Percentiles rank a stretch among this genome's conserved stretches.
Conservation (phyloP, 53 echinoderm and acorn worm genomes). For the Temnopleurus reevesii region DNA sequence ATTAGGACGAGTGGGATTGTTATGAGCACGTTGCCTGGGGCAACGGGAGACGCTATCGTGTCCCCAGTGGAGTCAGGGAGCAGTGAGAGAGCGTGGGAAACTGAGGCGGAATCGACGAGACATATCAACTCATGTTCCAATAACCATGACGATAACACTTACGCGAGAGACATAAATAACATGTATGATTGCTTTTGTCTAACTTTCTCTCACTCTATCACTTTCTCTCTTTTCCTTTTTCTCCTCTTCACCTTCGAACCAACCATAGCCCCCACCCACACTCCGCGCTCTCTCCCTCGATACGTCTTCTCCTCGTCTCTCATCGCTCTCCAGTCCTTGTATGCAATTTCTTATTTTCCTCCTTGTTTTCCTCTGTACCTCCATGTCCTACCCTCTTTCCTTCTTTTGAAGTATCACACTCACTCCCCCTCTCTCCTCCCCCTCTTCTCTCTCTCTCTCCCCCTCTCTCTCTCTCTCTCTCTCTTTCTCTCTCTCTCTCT, state of each 20-base stretch:
- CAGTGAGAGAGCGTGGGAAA: conserved; percentile 41
- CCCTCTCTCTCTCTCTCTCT: background rate
- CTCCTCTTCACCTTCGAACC: background rate
- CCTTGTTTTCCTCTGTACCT: background rate
- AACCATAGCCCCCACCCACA: too few species aligned
- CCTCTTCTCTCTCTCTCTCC: too few species aligned
- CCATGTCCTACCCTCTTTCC: background rate
- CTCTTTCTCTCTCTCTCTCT: background rate
- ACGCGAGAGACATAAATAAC: background rate
- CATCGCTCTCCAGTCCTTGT: background rate
- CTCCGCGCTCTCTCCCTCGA: background rate
- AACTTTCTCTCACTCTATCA: background rate
- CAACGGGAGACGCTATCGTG: conserved; percentile 1
- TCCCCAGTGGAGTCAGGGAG: conserved; percentile 23
- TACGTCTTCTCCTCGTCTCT: background rate
- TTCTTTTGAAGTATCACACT: background rate
- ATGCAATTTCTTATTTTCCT: background rate
- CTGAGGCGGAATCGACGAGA: background rate
- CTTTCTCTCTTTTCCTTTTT: background rate
- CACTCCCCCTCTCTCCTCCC: background rate
- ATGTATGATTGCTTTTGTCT: background rate
- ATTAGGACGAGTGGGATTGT: background rate
- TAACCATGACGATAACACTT: conserved; percentile 27
- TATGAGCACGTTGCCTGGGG: background rate
- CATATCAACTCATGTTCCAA: conserved; percentile 1